Percentiles rank a stretch among this genome's conserved stretches.
phyloP scores from a whole-genome alignment of 2,797 vertebrate species.

The Gambusia yucatana region DNA sequence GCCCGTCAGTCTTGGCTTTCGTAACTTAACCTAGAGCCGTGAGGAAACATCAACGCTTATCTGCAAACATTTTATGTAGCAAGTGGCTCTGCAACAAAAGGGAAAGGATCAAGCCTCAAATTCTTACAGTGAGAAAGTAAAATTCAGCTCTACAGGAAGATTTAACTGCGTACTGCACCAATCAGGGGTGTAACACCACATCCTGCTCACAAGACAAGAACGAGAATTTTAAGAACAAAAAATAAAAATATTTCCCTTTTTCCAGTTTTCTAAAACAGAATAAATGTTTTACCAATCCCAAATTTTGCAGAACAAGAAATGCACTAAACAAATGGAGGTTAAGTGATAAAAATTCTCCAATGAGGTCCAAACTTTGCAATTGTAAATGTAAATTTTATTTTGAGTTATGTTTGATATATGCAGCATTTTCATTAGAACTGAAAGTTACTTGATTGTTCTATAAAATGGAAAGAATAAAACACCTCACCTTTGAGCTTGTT shows the following conservation, averaged over 20 bases:
- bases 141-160: background rate
- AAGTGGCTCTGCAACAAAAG: constrained; percentile 6
- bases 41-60: background rate
- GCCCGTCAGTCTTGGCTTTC: too few relatives aligned
- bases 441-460: too few relatives aligned
- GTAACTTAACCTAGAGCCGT: background rate
- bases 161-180: background rate
- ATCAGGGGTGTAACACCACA: background rate
- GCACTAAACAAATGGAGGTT: background rate
- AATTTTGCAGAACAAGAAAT: background rate
- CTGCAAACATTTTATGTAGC: background rate
- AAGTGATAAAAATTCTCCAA: background rate
- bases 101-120: background rate
- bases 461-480: too few relatives aligned
- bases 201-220: background rate
- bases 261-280: background rate
- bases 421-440: too few relatives aligned
- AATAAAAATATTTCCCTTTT: background rate
- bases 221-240: background rate
- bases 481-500: background rate
- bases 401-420: background rate
- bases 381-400: background rate
- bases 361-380: background rate
- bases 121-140: background rate
- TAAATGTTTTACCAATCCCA: background rate